These are phyloP conservation scores for Habropoda laboriosa DNA, from an alignment of 1,140 invertebrate species.

Conservation along the genomic window DNA sequence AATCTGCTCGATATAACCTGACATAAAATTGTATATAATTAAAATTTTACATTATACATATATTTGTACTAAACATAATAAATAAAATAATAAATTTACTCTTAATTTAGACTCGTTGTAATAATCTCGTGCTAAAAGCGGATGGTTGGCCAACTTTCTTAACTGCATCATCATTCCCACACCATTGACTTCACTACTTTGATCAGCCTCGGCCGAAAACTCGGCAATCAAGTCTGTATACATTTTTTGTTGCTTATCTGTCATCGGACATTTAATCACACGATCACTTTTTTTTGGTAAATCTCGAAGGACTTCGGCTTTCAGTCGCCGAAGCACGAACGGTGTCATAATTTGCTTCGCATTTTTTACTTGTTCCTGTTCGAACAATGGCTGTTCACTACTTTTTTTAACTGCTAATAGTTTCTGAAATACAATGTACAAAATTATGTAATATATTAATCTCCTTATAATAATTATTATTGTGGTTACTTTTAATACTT, in stretches of 20 bases:
- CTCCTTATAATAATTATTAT: neutral
- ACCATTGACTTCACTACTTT: slow-evolving; percentile 84
- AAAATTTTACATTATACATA: slow-evolving; percentile 5
- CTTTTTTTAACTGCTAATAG: slow-evolving; percentile 78
- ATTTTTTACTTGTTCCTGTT: slow-evolving; percentile 93
- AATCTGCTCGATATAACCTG: slow-evolving; percentile 88
- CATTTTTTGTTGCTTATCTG: slow-evolving; percentile 86
- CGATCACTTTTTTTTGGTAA: slow-evolving; percentile 90
- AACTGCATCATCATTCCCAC: slow-evolving; percentile 94
- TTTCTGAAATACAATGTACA: slow-evolving; percentile 72
- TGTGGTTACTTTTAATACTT: slow-evolving; percentile 60
- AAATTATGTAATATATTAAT: slow-evolving; percentile 35
- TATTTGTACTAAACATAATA: neutral
- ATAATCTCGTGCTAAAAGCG: slow-evolving; percentile 89
- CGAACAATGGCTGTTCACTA: slow-evolving; percentile 88
- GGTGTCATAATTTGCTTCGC: slow-evolving; percentile 98
- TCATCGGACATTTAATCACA: slow-evolving; percentile 86
- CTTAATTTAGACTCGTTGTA: slow-evolving; percentile 88
- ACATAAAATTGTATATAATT: slow-evolving; percentile 41
- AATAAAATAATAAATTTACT: slow-evolving; percentile 49
- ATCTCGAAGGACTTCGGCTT: slow-evolving; percentile 91
- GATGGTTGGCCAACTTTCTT: slow-evolving; percentile 94
- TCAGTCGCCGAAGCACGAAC: slow-evolving; percentile 95
- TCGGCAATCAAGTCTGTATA: slow-evolving; percentile 90
- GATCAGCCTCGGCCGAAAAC: slow-evolving; percentile 86